These are phyloP conservation scores for Thereva nobilitata DNA, from an alignment of 2,888 invertebrate species.

Conservation along the genomic window DNA sequence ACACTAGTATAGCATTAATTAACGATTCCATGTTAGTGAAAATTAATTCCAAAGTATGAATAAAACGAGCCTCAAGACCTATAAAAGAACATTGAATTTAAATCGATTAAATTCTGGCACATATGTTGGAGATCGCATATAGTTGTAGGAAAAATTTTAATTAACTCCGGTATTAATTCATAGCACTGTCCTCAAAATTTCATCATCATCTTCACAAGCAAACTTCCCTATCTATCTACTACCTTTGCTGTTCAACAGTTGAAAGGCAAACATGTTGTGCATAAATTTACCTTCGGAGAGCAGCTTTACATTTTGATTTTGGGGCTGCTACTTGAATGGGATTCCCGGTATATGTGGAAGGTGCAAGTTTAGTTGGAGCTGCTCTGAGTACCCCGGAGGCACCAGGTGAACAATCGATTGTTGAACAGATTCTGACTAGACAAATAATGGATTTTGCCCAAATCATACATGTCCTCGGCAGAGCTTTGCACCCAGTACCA, in stretches of 20 bases:
- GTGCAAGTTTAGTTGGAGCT: neutral
- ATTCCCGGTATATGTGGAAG: constrained; percentile 4
- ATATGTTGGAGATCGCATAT: constrained; percentile 13
- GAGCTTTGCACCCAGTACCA: neutral
- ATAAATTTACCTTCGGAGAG: constrained; percentile 21
- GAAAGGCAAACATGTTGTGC: constrained; percentile 25
- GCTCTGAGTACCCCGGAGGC: too few species aligned
- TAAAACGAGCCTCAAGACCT: too few species aligned
- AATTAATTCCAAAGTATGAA: too few species aligned
- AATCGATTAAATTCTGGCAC: constrained; percentile 17
- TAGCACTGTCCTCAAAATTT: constrained; percentile 21
- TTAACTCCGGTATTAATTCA: constrained; percentile 31
- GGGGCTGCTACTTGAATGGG: neutral
- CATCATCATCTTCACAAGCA: constrained; percentile 23
- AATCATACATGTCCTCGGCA: constrained; percentile 6
- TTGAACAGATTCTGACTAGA: too few species aligned
- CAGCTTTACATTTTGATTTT: constrained; percentile 1
- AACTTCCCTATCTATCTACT: neutral
- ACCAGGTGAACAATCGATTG: too few species aligned
- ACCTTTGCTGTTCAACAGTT: constrained; percentile 21
- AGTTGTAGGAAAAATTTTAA: constrained; percentile 26
- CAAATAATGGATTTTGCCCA: neutral
- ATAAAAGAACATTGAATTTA: constrained; percentile 27
- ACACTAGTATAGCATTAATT: too few species aligned
- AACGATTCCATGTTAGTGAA: too few species aligned